These are phyloP conservation scores for Paragorgia papillata DNA, from an alignment of 92 coral and sea anemone species.

Conservation along the genomic window DNA sequence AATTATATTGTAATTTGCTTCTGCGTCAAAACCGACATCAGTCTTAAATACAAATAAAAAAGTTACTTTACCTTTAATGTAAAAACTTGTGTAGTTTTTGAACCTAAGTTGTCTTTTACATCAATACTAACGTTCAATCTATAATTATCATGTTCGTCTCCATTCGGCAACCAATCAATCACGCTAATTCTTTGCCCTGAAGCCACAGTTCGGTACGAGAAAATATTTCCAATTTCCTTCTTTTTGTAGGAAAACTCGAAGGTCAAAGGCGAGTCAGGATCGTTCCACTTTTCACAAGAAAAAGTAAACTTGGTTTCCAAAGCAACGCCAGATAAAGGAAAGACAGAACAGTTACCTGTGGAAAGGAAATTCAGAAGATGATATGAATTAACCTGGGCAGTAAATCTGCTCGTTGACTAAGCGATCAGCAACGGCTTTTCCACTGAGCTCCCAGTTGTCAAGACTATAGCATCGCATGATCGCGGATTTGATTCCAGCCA, in stretches of 20 bases:
- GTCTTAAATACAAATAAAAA: too few species aligned
- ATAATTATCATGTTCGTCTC: conserved; percentile 59
- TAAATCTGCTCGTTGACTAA: too few species aligned
- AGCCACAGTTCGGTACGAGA: conserved; percentile 30
- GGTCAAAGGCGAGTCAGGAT: conserved; percentile 57
- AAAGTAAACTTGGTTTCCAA: conserved; percentile 58
- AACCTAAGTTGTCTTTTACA: conserved; percentile 58
- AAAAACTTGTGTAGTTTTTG: conserved; percentile 15
- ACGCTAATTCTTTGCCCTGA: conserved; percentile 8
- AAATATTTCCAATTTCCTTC: conserved; percentile 12
- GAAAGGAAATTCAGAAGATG: neutral
- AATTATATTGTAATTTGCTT: too few species aligned
- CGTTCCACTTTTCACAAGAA: conserved; percentile 52
- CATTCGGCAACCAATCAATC: conserved; percentile 65
- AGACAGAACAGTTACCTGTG: conserved; percentile 68
- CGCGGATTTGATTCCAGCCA: too few species aligned
- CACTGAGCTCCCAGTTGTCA: too few species aligned
- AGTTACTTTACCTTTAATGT: conserved; percentile 52
- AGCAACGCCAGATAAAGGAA: conserved; percentile 60
- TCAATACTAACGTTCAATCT: conserved; percentile 36
- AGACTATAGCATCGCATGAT: too few species aligned
- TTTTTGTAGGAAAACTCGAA: conserved; percentile 54
- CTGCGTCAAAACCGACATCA: too few species aligned
- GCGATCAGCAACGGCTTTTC: too few species aligned
- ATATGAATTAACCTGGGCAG: too few species aligned